Percentiles rank a stretch among this genome's conserved stretches.
Conservation (phyloP, 2,113 vertebrate species). For the Myotis brandtii region DNA sequence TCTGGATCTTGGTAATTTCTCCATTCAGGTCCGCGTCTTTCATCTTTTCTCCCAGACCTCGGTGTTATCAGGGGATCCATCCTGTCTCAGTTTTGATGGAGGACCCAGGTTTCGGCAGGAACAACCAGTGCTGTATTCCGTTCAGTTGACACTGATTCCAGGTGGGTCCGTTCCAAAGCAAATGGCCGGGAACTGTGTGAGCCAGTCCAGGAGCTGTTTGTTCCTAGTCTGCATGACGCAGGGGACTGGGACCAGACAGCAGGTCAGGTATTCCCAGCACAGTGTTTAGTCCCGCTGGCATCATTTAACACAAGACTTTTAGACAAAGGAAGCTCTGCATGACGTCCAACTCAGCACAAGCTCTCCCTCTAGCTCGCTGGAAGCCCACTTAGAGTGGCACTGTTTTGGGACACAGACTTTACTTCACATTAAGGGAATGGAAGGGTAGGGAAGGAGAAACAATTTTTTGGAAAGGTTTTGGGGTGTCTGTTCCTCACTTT, state of each 20-base stretch:
- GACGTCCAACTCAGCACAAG: neutral
- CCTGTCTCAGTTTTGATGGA: neutral
- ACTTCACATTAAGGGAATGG: neutral
- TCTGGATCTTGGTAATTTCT: neutral
- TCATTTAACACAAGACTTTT: neutral
- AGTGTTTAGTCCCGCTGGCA: neutral
- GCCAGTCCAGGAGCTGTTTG: neutral
- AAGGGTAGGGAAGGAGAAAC: neutral
- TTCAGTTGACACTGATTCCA: too few relatives aligned
- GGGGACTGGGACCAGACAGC: neutral
- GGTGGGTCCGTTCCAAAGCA: neutral
- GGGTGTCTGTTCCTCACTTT: neutral
- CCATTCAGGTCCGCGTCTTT: neutral
- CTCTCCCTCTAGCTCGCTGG: neutral
- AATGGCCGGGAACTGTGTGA: neutral
- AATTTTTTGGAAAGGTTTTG: neutral
- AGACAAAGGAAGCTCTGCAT: neutral
- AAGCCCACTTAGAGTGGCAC: neutral
- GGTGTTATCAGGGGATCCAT: neutral
- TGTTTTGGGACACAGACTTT: neutral
- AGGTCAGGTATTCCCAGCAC: neutral
- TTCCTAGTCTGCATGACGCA: neutral
- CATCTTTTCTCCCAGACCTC: neutral
- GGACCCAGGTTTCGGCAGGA: neutral
- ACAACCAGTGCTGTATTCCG: neutral